These are phyloP conservation scores for Oasisia sp. DNA, from an alignment of 2,888 invertebrate genomes.

Conservation along the genomic window DNA sequence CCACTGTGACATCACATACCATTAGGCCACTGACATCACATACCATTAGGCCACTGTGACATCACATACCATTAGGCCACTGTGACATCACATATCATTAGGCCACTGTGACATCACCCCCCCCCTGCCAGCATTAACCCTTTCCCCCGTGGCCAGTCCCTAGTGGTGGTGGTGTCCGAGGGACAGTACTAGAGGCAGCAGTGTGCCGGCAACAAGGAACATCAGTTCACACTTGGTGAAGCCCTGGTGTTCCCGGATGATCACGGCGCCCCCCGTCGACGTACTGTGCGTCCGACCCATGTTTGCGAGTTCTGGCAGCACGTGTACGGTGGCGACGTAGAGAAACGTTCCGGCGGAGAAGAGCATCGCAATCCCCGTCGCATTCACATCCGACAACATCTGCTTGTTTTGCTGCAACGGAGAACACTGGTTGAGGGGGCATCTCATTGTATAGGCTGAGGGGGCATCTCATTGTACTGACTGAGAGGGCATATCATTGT, in stretches of 20 bases:
- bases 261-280: conserved; percentile 55
- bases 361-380: conserved; percentile 96
- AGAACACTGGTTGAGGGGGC: not conserved
- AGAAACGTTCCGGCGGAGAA: conserved; percentile 99
- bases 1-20: too few species aligned
- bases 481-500: not conserved
- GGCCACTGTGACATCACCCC: too few species aligned
- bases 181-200: conserved; percentile 89
- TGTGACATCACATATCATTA: too few species aligned
- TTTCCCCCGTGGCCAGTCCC: not conserved
- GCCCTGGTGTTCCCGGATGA: conserved; percentile 59
- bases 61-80: too few species aligned
- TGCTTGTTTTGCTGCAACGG: conserved; percentile 85
- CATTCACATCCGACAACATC: conserved; percentile 86
- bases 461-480: not conserved
- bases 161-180: conserved; percentile 77
- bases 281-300: conserved; percentile 49
- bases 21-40: too few species aligned
- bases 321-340: conserved; percentile 98
- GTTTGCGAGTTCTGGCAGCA: conserved; percentile 85
- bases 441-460: not conserved
- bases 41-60: too few species aligned
- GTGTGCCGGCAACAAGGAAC: conserved; percentile 85
- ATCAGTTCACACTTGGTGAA: conserved; percentile 83
- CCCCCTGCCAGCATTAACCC: too few species aligned